Conservation (phyloP, 2,113 vertebrate genomes). For the Neomonachus schauinslandi region DNA sequence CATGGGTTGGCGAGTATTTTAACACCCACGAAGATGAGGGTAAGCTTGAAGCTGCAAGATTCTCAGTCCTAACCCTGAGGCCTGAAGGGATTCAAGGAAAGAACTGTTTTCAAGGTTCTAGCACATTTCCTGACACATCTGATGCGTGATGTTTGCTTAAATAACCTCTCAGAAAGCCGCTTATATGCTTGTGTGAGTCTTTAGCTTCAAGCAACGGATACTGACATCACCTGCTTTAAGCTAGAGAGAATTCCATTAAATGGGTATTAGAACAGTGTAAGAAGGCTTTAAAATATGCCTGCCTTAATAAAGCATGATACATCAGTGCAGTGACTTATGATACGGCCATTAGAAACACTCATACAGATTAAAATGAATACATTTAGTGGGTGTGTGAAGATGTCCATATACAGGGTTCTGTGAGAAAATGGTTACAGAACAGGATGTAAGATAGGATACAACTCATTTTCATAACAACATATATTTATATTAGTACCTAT, state of each 20-base stretch:
- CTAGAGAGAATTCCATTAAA: not conserved
- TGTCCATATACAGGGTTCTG: not conserved
- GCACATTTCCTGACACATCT: not conserved
- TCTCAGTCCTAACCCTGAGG: not conserved
- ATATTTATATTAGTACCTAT: conserved; percentile 21
- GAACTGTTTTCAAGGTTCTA: not conserved
- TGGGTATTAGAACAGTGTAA: not conserved
- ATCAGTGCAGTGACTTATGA: not conserved
- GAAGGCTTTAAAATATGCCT: not conserved
- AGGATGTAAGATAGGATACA: not conserved
- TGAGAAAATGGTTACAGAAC: conserved; percentile 1
- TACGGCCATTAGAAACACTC: not conserved
- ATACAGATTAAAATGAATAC: not conserved
- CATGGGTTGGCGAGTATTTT: not conserved
- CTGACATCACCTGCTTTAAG: conserved; percentile 6
- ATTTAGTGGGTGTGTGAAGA: not conserved
- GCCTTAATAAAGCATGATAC: not conserved
- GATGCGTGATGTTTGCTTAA: conserved; percentile 29
- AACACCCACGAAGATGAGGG: not conserved
- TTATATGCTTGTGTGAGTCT: conserved; percentile 5
- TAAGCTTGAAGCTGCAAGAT: not conserved
- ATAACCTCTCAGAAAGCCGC: conserved; percentile 41
- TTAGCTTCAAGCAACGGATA: conserved; percentile 61
- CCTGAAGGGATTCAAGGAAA: not conserved
- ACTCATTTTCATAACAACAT: conserved; percentile 25